Evolutionary conservation across 2,888 invertebrate species (phyloP), one percentile per base, ranked within the genome.

Genomic region (Tetragnatha montana): DNA sequence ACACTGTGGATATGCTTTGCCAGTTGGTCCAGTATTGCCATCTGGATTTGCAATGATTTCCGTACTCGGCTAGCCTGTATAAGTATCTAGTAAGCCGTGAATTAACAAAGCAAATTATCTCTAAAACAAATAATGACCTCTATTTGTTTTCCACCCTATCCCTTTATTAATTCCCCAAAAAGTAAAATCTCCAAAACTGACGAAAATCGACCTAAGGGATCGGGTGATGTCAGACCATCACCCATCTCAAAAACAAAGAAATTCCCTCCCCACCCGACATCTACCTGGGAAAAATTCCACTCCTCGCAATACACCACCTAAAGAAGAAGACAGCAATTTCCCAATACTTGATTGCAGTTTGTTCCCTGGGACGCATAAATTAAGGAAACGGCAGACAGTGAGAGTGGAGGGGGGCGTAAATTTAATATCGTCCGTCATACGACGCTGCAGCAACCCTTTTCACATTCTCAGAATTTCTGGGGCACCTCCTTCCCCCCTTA

Each of bases 341-440:
- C 71, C 74, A 74, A 80, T 74, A 80, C 80, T 80, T 86, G 86
- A 86, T 86, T 86, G 86, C 60, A 74, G 14, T 60, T 80, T 74
- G 79, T 84, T 79, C 73, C 68, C 60, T 10, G 60, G 2, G 47
- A 80, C 81, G 87, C 88, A 88, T 88, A 88, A 88, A 81, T 88
- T 88, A 82, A 73, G 73, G 49, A 70, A 80, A 68, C 60, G 74
- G 75, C 71, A 47, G 49, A 80, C 21, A 68, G 7, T 22, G 49
- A 35, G 69, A 69, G 68, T 3, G 68, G 6, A 76, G 75, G 68
- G 51, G 35, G 70, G 71, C 89, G 80, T 80, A 85, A 89, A 85
- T 89, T 89, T 85, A 89, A 89, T 89, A 89, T 89, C 89, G 87
- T 49, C 81, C 71, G 89, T 85, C 89, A 89, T 89, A 85, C 60